Evolutionary conservation across 2,113 vertebrate genomes (phyloP), one percentile per base, ranked within the genome.

Genomic region (Orientallactaga bullata): DNA sequence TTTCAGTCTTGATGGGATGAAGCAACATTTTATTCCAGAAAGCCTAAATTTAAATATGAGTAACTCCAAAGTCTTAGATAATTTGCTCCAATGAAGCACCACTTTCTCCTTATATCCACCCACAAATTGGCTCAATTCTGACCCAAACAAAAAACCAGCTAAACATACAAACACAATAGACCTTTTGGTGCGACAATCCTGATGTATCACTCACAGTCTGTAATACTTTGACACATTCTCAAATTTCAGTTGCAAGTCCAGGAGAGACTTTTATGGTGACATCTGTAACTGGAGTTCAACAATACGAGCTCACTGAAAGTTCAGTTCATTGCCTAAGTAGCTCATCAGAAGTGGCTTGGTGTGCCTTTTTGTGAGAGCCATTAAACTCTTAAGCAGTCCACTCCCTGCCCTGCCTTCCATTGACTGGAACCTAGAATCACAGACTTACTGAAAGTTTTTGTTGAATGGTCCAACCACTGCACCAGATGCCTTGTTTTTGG

Each of bases 1-100:
- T 39, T 94, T 85, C 73, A 87, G 60, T 84, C 84, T 82, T 28
- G 39, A 95, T 93, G 73, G 94, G 97, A 85, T 83, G 58, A 88
- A 92, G 85, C 32, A n/a, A n/a, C 79, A 69, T 90, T 89, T 61
- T 77, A n/a, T 89, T 95, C 81, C 89, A 85, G 77, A 83, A 95
- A 94, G 55, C 21, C 84, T 86, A 85, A 58, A 83, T 95, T 94
- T 95, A 88, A 88, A 92, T 89, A 86, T 68, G 51, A 88, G 60
- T 63, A 81, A 87, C 61, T 72, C 39, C 0, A 28, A 77, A 69
- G 63, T 66, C 88, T 79, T 78, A 86, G 72, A 39, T 82, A 63
- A 91, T 90, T 78, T 63, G 32, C 60, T 95, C 69, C 26, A 61
- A 74, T 85, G 81, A 82, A 24, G 47, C 76, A 82, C 30, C 2